Evolutionary conservation across 1,140 invertebrate genomes (phyloP).

Genomic region (Bombus cullumanus): DNA sequence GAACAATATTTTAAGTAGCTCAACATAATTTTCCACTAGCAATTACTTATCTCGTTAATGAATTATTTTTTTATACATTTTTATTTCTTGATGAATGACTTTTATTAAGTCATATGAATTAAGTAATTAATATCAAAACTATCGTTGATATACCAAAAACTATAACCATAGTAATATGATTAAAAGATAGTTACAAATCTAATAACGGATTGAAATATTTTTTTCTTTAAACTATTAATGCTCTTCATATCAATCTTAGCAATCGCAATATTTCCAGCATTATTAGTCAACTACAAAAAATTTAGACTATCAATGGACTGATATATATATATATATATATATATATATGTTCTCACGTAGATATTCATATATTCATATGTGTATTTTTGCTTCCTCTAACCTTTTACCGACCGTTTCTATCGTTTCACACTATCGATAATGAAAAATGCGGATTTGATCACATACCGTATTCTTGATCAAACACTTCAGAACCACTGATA

Average conservation of each 20-base stretch:
- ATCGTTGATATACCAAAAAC: no score
- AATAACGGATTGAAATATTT: no score
- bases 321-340: no score
- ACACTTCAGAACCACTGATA: no score
- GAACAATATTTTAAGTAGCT: background rate
- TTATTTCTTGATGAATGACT: background rate
- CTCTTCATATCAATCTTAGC: no score
- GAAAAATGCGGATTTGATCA: background rate
- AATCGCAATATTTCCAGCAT: no score
- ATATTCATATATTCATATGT: no score
- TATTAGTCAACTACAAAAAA: background rate
- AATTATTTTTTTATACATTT: background rate
- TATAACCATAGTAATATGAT: no score
- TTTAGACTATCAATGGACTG: background rate
- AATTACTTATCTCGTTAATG: background rate
- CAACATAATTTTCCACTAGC: background rate
- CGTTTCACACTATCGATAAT: background rate
- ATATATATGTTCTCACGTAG: no score
- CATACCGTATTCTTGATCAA: background rate
- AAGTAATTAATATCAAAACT: background rate
- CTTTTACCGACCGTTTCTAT: background rate
- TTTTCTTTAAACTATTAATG: no score
- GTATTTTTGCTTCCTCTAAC: background rate
- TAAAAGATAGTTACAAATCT: no score
- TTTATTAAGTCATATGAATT: background rate